Conservation (phyloP, 2,888 invertebrate species). For the Mactromeris polynyma region DNA sequence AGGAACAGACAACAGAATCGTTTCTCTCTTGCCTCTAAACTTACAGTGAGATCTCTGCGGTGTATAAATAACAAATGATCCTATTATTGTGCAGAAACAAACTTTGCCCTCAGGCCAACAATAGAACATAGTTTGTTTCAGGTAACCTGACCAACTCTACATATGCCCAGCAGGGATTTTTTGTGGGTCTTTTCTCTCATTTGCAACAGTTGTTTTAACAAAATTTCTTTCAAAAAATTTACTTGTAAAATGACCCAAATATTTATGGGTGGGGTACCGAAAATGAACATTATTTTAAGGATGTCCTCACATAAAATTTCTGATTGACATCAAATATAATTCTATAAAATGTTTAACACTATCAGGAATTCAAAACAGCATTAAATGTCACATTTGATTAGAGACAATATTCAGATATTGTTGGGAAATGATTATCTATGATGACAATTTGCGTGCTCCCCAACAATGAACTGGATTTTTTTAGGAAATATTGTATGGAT, state of each 20-base stretch:
- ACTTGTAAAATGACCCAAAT: no score
- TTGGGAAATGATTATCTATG: background rate
- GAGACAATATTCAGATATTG: background rate
- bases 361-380: background rate
- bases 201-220: no score
- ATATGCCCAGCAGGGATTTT: no score
- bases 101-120: background rate
- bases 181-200: no score
- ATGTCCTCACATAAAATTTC: background rate
- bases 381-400: conserved; percentile 1
- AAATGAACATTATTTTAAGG: no score
- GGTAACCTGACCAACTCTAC: no score
- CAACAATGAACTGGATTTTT: background rate
- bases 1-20: background rate
- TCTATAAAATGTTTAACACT: background rate
- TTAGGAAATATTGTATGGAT: background rate
- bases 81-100: background rate
- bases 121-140: no score
- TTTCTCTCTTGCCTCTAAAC: background rate
- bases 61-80: background rate
- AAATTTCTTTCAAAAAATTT: no score
- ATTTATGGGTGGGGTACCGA: no score
- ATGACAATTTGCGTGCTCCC: background rate
- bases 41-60: background rate
- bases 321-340: background rate